Conservation (phyloP, 2,888 invertebrate genomes). For the Arenicola marina region DNA sequence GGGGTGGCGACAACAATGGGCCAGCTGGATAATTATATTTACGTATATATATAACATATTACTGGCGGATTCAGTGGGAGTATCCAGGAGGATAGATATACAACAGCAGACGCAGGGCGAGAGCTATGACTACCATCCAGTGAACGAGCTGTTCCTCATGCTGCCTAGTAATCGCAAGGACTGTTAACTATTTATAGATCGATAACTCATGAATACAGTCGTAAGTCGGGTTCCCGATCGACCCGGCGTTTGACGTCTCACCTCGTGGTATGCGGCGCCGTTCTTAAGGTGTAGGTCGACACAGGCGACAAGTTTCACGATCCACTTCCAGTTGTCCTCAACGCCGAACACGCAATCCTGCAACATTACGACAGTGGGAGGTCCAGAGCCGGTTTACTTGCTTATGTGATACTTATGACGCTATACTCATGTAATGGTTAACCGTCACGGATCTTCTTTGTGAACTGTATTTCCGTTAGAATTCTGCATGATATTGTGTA, state of each 20-base stretch:
- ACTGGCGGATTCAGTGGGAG: too few relatives aligned
- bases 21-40: too few relatives aligned
- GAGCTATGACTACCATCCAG: too few relatives aligned
- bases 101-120: too few relatives aligned
- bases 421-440: background rate
- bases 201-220: too few relatives aligned
- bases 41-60: too few relatives aligned
- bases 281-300: constrained; percentile 35
- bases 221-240: too few relatives aligned
- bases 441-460: background rate
- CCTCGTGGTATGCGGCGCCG: constrained; percentile 37
- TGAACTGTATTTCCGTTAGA: background rate
- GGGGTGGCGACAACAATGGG: too few relatives aligned
- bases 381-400: background rate
- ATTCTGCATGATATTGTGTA: background rate
- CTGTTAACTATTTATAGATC: too few relatives aligned
- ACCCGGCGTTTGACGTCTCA: constrained; percentile 4
- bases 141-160: background rate
- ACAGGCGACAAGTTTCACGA: constrained; percentile 31
- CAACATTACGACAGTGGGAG: background rate
- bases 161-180: too few relatives aligned
- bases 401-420: background rate
- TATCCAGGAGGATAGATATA: too few relatives aligned
- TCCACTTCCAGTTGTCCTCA: constrained; percentile 37
- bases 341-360: constrained; percentile 36